These are phyloP conservation scores for Lutjanus campechanus DNA, from an alignment of 2,797 vertebrate species.

Conservation along the genomic window DNA sequence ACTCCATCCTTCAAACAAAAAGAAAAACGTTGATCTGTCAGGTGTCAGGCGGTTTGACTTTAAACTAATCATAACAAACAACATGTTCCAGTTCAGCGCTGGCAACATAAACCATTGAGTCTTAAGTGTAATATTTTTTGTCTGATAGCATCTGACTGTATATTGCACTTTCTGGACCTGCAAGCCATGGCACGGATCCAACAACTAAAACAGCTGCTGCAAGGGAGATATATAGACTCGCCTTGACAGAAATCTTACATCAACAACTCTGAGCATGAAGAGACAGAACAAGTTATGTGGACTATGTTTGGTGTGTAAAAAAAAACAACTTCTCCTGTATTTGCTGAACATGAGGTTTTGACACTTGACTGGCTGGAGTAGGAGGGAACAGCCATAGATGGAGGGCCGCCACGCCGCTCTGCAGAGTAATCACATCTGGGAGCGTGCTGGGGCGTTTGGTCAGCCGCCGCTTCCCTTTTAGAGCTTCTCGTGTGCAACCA, in stretches of 20 bases:
- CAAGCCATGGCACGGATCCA: constrained; percentile 26
- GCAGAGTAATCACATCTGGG: constrained; percentile 51
- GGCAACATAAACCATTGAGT: neutral
- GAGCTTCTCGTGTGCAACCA: constrained; percentile 44
- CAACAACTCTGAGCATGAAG: constrained; percentile 38
- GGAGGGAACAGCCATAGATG: neutral
- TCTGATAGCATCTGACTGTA: constrained; percentile 30
- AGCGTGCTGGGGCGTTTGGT: constrained; percentile 2
- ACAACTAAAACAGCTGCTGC: constrained; percentile 42
- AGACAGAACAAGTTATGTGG: constrained; percentile 20
- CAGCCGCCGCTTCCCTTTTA: constrained; percentile 45
- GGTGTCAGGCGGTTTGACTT: neutral
- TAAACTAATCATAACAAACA: constrained; percentile 6
- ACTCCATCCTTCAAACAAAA: constrained; percentile 10
- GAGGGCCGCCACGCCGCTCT: constrained; percentile 14
- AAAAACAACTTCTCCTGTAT: neutral
- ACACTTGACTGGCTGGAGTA: neutral
- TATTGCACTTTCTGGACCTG: constrained; percentile 28
- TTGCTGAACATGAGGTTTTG: constrained; percentile 13
- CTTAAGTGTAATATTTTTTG: neutral
- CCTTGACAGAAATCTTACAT: constrained; percentile 41
- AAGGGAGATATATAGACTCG: constrained; percentile 10
- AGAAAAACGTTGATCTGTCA: constrained; percentile 6
- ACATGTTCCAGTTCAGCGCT: neutral
- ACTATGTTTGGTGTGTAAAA: neutral